A percentile compares a stretch with the other conserved stretches of the same genome.
These are phyloP conservation scores for Calidris pygmaea DNA, from an alignment of 2,113 vertebrate genomes.

Conservation along the genomic window DNA sequence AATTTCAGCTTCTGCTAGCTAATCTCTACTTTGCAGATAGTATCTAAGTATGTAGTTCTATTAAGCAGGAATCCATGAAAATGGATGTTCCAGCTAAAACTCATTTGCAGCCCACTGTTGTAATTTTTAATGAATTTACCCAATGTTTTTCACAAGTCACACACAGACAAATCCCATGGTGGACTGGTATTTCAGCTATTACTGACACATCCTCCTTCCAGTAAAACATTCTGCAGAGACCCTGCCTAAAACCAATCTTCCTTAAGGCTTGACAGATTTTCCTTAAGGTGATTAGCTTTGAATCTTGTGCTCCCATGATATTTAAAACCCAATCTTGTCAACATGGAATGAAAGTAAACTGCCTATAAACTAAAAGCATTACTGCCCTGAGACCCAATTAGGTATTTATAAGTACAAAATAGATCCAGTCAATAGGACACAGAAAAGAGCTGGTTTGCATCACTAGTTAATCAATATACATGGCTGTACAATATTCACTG, in stretches of 20 bases:
- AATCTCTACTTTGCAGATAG: not conserved
- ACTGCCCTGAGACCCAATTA: not conserved
- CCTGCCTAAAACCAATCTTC: not conserved
- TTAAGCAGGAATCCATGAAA: not conserved
- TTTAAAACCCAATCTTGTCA: not conserved
- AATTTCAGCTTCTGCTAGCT: not conserved
- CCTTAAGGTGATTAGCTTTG: not conserved
- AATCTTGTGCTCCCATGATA: not conserved
- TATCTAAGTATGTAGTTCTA: not conserved
- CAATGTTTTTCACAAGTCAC: not conserved
- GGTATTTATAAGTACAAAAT: not conserved
- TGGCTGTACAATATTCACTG: not conserved
- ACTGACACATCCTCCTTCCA: not conserved
- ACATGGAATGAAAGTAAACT: not conserved
- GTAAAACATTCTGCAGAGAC: not conserved
- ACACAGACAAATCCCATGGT: not conserved
- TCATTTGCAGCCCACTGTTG: not conserved
- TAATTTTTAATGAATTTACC: not conserved
- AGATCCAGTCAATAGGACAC: not conserved
- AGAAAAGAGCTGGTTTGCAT: not conserved
- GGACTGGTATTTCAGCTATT: not conserved
- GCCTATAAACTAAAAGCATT: not conserved
- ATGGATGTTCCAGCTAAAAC: not conserved
- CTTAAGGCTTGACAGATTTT: not conserved
- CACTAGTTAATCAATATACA: slow-evolving; percentile 33